Evolutionary conservation across 2,113 vertebrate genomes (phyloP).

Genomic region (Melanostigma gelatinosum): DNA sequence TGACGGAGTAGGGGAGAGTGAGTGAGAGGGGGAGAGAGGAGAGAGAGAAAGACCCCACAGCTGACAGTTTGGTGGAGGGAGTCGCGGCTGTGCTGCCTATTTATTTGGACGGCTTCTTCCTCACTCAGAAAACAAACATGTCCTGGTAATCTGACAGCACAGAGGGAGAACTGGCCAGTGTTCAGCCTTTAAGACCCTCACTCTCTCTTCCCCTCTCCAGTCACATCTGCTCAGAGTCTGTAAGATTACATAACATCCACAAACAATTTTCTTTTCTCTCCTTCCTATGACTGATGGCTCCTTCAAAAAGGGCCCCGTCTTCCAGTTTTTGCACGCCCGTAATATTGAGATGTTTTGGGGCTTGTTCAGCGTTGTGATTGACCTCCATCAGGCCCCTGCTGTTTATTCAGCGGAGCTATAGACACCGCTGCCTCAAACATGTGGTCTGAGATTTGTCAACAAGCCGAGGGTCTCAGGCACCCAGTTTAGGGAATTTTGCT

Average conservation of each 20-base stretch:
- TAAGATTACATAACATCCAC: constrained; percentile 72
- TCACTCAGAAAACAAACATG: constrained; percentile 79
- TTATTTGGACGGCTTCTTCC: constrained; percentile 79
- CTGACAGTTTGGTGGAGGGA: constrained; percentile 63
- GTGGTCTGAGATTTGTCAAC: constrained; percentile 66
- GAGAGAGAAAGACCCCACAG: constrained; percentile 53
- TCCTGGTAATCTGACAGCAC: constrained; percentile 76
- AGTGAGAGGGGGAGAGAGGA: constrained; percentile 1
- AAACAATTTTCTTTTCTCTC: constrained; percentile 69
- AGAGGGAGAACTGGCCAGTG: constrained; percentile 66
- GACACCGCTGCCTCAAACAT: constrained; percentile 60
- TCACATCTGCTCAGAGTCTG: constrained; percentile 75
- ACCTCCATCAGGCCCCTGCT: constrained; percentile 38
- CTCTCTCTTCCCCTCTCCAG: constrained; percentile 34
- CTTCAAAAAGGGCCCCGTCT: constrained; percentile 15
- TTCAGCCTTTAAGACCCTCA: constrained; percentile 60
- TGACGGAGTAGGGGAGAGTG: constrained; percentile 21
- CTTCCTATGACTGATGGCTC: constrained; percentile 56
- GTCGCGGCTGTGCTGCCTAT: constrained; percentile 67
- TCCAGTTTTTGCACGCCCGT: constrained; percentile 8
- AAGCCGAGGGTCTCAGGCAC: constrained; percentile 53
- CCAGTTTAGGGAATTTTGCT: constrained; percentile 41
- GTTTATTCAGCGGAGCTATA: constrained; percentile 64
- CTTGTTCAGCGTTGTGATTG: constrained; percentile 31
- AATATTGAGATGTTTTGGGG: constrained; percentile 39